Conservation (phyloP, 2,888 invertebrate genomes). For the Lutraria lutraria region DNA sequence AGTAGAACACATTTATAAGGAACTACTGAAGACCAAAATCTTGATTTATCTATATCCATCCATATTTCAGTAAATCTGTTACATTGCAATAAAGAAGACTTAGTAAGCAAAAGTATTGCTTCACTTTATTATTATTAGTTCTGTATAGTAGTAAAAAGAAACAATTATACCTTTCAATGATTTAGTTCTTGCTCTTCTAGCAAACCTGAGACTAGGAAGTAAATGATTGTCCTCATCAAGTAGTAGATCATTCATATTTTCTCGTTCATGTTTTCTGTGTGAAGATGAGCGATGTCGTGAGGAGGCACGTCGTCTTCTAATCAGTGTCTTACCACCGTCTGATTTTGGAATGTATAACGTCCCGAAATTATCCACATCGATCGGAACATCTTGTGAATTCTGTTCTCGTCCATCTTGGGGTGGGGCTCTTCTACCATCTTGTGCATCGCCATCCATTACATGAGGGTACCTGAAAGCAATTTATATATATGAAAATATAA, state of each 20-base stretch:
- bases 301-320: slow-evolving; percentile 65
- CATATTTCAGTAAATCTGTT: too few relatives aligned
- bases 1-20: too few relatives aligned
- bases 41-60: too few relatives aligned
- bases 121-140: too few relatives aligned
- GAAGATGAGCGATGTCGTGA: slow-evolving; percentile 51
- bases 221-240: slow-evolving; percentile 69
- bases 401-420: slow-evolving; percentile 47
- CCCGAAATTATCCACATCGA: slow-evolving; percentile 44
- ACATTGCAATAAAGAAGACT: too few relatives aligned
- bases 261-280: slow-evolving; percentile 47
- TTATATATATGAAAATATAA: background rate
- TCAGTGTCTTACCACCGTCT: slow-evolving; percentile 64
- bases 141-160: too few relatives aligned
- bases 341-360: slow-evolving; percentile 71
- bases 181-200: slow-evolving; percentile 62
- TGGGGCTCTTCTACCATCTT: background rate
- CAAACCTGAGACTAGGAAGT: slow-evolving; percentile 66
- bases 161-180: slow-evolving; percentile 67
- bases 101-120: too few relatives aligned
- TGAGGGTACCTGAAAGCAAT: slow-evolving; percentile 32
- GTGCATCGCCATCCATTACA: slow-evolving; percentile 19
- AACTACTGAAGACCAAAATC: too few relatives aligned
- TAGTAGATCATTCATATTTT: slow-evolving; percentile 61
- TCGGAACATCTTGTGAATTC: slow-evolving; percentile 7